phyloP scores from a whole-genome alignment of 2,113 vertebrate species.

The Pelecanus crispus region DNA sequence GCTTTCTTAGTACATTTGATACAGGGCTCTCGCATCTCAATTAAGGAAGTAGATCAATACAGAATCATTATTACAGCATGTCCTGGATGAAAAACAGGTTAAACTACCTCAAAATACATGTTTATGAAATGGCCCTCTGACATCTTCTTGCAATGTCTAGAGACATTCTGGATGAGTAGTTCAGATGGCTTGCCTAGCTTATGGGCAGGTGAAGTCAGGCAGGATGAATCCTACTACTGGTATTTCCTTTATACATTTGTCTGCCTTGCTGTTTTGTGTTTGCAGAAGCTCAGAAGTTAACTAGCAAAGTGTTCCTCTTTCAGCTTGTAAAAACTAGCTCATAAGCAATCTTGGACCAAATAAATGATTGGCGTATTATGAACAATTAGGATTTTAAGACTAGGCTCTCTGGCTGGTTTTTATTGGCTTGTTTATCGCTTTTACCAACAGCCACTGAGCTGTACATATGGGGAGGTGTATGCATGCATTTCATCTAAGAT shows the following conservation, averaged over 20 bases:
- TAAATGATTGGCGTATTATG: neutral
- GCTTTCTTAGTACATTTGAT: neutral
- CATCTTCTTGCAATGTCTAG: neutral
- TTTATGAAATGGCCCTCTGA: neutral
- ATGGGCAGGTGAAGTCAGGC: neutral
- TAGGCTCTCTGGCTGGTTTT: neutral
- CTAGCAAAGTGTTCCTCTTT: neutral
- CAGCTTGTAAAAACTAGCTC: neutral
- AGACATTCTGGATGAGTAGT: neutral
- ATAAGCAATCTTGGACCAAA: neutral
- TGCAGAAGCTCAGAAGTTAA: neutral
- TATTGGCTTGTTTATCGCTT: neutral
- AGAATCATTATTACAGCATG: neutral
- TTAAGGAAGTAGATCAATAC: neutral
- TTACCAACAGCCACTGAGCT: neutral
- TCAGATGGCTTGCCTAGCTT: neutral
- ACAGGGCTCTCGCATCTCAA: neutral
- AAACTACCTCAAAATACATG: neutral
- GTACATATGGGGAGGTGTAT: rapidly evolving
- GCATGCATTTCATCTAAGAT: neutral
- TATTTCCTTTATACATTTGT: neutral
- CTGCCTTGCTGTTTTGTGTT: neutral
- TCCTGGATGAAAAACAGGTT: neutral
- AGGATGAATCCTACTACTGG: neutral
- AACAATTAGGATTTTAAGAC: neutral